Evolutionary conservation across 2,888 invertebrate species (phyloP).

Genomic region (Chaitophorus viminalis): DNA sequence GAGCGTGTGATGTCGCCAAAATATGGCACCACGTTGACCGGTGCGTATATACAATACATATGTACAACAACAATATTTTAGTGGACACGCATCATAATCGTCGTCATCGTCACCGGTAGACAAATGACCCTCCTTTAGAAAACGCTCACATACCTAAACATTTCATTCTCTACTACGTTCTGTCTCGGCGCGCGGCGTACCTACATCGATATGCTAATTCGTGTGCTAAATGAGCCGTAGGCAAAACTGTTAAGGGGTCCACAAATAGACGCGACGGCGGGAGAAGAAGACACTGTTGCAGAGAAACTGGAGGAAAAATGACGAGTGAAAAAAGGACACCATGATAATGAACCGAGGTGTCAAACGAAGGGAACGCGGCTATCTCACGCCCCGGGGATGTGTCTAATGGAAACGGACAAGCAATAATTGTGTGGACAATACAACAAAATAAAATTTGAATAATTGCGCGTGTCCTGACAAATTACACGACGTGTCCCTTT

Average conservation of each 20-base stretch:
- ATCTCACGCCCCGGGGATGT: slow-evolving; percentile 57
- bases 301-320: not conserved
- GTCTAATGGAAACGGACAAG: slow-evolving; percentile 43
- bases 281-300: not conserved
- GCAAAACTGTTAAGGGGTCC: slow-evolving; percentile 45
- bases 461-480: slow-evolving; percentile 61
- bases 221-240: slow-evolving; percentile 58
- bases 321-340: slow-evolving; percentile 24
- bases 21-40: slow-evolving; percentile 25
- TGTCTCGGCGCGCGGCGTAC: not conserved
- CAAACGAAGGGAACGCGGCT: slow-evolving; percentile 50
- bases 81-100: slow-evolving; percentile 23
- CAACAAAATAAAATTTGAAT: slow-evolving; percentile 48
- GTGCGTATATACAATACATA: slow-evolving; percentile 6
- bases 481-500: slow-evolving; percentile 61
- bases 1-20: slow-evolving; percentile 42
- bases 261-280: slow-evolving; percentile 5
- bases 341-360: slow-evolving; percentile 58
- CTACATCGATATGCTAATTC: slow-evolving; percentile 49
- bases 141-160: not conserved
- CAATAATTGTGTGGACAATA: slow-evolving; percentile 28
- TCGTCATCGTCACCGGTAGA: not conserved
- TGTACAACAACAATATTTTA: slow-evolving; percentile 29
- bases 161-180: slow-evolving; percentile 5
- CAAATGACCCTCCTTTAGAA: slow-evolving; percentile 28